Conservation (phyloP, 2,888 invertebrate genomes). For the Aricia artaxerxes region DNA sequence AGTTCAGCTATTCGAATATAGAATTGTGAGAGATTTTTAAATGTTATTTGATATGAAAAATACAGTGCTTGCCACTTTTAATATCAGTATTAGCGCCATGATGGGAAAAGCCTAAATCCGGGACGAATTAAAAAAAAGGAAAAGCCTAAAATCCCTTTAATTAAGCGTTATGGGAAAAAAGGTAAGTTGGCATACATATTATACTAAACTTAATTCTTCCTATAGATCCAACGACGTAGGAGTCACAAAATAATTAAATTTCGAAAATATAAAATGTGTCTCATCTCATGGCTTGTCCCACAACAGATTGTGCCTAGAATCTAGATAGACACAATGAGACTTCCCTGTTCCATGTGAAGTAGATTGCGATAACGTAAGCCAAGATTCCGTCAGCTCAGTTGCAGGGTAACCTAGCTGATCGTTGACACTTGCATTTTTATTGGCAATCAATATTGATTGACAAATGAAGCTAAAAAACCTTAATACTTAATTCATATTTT, state of each 20-base stretch:
- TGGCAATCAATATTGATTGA: too few relatives aligned
- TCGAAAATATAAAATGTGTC: not conserved
- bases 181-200: too few relatives aligned
- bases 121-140: too few relatives aligned
- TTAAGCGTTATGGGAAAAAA: too few relatives aligned
- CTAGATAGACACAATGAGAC: conserved; percentile 40
- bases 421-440: not conserved
- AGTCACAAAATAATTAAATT: too few relatives aligned
- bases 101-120: too few relatives aligned
- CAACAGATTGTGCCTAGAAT: conserved; percentile 45
- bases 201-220: too few relatives aligned
- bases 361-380: conserved; percentile 46
- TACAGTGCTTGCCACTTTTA: not conserved
- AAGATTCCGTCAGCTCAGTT: not conserved
- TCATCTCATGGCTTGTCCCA: not conserved
- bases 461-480: too few relatives aligned
- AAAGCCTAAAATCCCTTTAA: too few relatives aligned
- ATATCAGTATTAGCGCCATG: not conserved
- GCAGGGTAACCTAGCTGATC: not conserved
- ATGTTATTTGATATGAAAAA: not conserved
- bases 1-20: not conserved
- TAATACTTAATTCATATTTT: too few relatives aligned
- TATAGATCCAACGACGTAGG: too few relatives aligned
- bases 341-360: conserved; percentile 48
- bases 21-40: not conserved